Evolutionary conservation across 64 coral and sea anemone genomes (phyloP).

Genomic region (Porites australiensis): DNA sequence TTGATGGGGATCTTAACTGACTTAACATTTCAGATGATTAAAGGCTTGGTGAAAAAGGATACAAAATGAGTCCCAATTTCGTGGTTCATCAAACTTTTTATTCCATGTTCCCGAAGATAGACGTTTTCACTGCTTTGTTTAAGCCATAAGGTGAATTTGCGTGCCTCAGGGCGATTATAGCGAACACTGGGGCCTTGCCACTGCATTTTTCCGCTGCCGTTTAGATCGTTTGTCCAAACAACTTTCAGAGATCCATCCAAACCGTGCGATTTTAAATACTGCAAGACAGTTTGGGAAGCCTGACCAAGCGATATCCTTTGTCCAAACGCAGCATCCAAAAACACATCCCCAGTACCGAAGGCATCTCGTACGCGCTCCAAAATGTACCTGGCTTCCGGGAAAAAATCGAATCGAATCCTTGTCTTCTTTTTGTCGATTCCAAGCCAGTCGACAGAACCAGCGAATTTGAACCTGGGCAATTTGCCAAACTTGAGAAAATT

Average conservation of each 20-base stretch:
- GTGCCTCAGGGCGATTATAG: constrained; percentile 90
- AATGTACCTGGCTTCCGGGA: constrained; percentile 81
- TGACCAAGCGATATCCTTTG: constrained; percentile 68
- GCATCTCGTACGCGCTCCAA: constrained; percentile 88
- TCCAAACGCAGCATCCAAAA: constrained; percentile 89
- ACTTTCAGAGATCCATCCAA: constrained; percentile 91
- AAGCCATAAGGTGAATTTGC: constrained; percentile 87
- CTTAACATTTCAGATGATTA: not conserved
- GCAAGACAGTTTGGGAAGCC: constrained; percentile 81
- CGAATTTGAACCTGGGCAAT: constrained; percentile 75
- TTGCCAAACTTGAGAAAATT: constrained; percentile 87
- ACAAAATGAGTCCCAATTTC: constrained; percentile 99
- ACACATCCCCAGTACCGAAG: constrained; percentile 83
- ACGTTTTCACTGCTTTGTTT: constrained; percentile 92
- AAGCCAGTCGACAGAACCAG: constrained; percentile 74
- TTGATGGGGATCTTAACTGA: not conserved
- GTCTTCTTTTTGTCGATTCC: constrained; percentile 71
- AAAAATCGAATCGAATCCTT: constrained; percentile 89
- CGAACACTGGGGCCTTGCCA: constrained; percentile 92
- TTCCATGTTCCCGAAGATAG: constrained; percentile 89
- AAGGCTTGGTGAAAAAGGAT: constrained; percentile 70
- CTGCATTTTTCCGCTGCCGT: constrained; percentile 88
- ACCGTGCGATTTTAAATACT: constrained; percentile 83
- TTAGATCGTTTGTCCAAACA: constrained; percentile 88
- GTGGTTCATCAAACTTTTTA: constrained; percentile 91